Evolutionary conservation across 1,140 invertebrate genomes (phyloP).

Genomic region (Orussus abietinus): DNA sequence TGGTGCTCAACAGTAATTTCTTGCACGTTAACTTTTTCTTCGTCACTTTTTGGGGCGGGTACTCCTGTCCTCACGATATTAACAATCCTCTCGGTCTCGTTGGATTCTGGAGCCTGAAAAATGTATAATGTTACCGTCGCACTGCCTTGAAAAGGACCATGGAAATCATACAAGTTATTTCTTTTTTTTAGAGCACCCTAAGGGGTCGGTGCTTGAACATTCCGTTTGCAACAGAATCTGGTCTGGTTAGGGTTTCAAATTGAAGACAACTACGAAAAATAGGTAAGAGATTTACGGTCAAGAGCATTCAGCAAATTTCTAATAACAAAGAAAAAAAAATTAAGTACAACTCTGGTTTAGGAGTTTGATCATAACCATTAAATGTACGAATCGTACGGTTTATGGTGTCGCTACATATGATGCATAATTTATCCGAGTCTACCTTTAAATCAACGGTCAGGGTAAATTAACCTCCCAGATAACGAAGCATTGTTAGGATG

Average conservation of each 20-base stretch:
- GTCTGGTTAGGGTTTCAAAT: conserved; percentile 30
- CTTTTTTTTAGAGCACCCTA: conserved; percentile 46
- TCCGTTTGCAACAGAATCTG: conserved; percentile 42
- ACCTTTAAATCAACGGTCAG: no score
- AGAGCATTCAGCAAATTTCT: no score
- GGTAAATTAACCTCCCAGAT: no score
- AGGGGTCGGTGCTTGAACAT: conserved; percentile 49
- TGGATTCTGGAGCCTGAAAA: conserved; percentile 33
- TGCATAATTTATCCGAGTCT: no score
- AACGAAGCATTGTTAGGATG: no score
- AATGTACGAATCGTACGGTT: no score
- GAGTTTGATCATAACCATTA: no score
- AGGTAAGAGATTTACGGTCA: no score
- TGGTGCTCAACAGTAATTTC: no score
- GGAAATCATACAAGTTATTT: conserved; percentile 9
- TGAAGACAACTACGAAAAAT: conserved; percentile 20
- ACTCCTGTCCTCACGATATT: conserved; percentile 45
- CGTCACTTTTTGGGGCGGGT: conserved; percentile 35
- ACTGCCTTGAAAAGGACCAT: conserved; percentile 16
- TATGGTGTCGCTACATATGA: not conserved
- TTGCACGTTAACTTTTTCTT: conserved; percentile 25
- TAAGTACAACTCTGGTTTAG: no score
- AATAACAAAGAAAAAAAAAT: no score
- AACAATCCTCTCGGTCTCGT: conserved; percentile 44
- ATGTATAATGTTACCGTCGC: no score